These are phyloP conservation scores for Ceratina calcarata DNA, from an alignment of 1,140 invertebrate genomes.

Conservation along the genomic window DNA sequence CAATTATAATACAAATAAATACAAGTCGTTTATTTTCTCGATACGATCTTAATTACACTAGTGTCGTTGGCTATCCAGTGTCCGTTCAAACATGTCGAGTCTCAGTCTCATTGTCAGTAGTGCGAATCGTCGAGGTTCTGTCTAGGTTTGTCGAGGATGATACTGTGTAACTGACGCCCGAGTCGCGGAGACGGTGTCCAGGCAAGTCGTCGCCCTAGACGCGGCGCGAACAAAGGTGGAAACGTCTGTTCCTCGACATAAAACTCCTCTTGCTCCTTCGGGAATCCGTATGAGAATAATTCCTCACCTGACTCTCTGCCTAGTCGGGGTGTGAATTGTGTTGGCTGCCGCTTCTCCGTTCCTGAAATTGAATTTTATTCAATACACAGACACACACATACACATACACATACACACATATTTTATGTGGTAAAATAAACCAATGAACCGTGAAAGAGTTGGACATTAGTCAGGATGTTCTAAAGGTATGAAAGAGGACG, in stretches of 20 bases:
- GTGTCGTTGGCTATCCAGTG: constrained; percentile 7
- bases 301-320: constrained; percentile 69
- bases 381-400: no score
- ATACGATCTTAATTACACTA: constrained; percentile 42
- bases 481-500: no score
- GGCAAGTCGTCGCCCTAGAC: constrained; percentile 62
- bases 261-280: constrained; percentile 25
- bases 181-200: constrained; percentile 60
- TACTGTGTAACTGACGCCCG: constrained; percentile 55
- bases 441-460: no score
- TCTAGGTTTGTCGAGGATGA: constrained; percentile 48
- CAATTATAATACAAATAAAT: constrained; percentile 55
- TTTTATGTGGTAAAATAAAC: no score
- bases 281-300: constrained; percentile 21
- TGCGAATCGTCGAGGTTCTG: constrained; percentile 19
- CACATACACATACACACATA: no score
- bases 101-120: constrained; percentile 18
- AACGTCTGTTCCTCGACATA: constrained; percentile 35
- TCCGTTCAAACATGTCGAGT: background rate
- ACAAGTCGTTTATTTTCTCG: constrained; percentile 48
- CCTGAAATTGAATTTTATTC: constrained; percentile 4
- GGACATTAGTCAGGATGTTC: no score
- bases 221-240: constrained; percentile 56
- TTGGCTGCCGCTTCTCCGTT: constrained; percentile 61
- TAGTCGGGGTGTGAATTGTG: constrained; percentile 70